Base-by-base conservation (phyloP, 2,113 vertebrate genomes). In the Labeo catla region DNA sequence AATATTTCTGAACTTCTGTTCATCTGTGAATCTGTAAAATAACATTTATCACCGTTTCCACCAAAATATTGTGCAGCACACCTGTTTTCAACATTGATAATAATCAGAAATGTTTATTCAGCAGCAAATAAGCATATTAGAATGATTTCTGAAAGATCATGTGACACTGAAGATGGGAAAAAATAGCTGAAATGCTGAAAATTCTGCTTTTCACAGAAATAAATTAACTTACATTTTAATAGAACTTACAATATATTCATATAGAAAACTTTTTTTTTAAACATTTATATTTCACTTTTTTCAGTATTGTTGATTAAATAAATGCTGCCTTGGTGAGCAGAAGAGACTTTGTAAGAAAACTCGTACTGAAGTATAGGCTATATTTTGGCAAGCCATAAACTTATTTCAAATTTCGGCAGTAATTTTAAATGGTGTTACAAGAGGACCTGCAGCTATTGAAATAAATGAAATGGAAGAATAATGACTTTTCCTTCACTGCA, bases 381-480 rank as follows among this genome's bases (percentile, higher is more conserved):
- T 23, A 2, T 63, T 23, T 63, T 23, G n/a, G n/a, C 4, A 11
- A 63, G 21, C 21, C 8, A 39, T 4, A 61, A 72, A 72, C 4
- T 11, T 45, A 72, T 72, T 72, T 45, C 19, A 45, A 70, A 19
- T 43, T 72, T 66, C 13, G 34, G 28, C 28, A 39, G 57, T 19
- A 19, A n/a, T n/a, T 72, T 36, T 72, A 10, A 72, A 45, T 45
- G 68, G 39, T 72, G 68, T 45, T 45, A 72, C 16, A 61, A 61
- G 19, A 73, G 70, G 70, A 11, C 70, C 70, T 73, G 70, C 39
- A 73, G 70, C 9, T 73, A 52, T 54, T 54, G 76, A 77, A 77
- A 77, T 54, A 36, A 52, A 54, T 54, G 0, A 77, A 77, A 77
- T 50, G 16, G 39, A 65, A 63, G 59, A 63, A 81, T 65, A 63